Evolutionary conservation across 1,140 invertebrate species (phyloP).

Genomic region (Drosophila sechellia): DNA sequence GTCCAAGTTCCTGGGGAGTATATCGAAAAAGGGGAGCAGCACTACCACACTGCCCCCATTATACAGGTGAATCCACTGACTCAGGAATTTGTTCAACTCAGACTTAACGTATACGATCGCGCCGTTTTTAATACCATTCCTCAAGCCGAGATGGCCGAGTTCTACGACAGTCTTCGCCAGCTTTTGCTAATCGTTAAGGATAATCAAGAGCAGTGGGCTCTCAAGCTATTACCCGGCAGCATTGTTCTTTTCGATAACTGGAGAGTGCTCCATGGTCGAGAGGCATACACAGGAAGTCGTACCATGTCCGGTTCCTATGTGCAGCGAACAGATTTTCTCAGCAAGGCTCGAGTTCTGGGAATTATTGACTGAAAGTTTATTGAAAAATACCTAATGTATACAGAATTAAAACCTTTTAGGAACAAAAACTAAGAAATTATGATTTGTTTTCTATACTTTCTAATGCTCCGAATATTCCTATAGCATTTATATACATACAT

Average conservation of each 20-base stretch:
- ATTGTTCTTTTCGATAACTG: constrained; percentile 91
- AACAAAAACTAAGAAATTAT: no score
- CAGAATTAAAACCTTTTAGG: no score
- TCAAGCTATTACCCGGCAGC: constrained; percentile 88
- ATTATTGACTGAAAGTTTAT: constrained; percentile 78
- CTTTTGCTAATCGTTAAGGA: constrained; percentile 86
- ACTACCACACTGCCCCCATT: constrained; percentile 85
- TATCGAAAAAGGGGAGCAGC: constrained; percentile 86
- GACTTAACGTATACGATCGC: constrained; percentile 90
- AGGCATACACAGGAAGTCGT: constrained; percentile 87
- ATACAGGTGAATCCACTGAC: constrained; percentile 85
- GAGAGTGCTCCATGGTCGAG: constrained; percentile 89
- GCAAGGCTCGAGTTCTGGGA: constrained; percentile 85
- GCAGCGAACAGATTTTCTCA: constrained; percentile 87
- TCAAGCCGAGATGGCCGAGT: constrained; percentile 85
- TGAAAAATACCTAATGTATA: not conserved
- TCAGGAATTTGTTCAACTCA: constrained; percentile 86
- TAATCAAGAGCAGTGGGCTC: constrained; percentile 85
- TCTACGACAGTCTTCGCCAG: constrained; percentile 87
- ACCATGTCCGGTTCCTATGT: constrained; percentile 87
- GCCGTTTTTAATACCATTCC: constrained; percentile 86
- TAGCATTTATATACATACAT: no score
- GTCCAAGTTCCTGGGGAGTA: constrained; percentile 88
- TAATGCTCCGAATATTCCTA: no score
- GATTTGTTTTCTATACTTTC: no score